Conservation (phyloP, 37 sponge, comb jelly and placozoan species). For the Mnemiopsis leidyi region DNA sequence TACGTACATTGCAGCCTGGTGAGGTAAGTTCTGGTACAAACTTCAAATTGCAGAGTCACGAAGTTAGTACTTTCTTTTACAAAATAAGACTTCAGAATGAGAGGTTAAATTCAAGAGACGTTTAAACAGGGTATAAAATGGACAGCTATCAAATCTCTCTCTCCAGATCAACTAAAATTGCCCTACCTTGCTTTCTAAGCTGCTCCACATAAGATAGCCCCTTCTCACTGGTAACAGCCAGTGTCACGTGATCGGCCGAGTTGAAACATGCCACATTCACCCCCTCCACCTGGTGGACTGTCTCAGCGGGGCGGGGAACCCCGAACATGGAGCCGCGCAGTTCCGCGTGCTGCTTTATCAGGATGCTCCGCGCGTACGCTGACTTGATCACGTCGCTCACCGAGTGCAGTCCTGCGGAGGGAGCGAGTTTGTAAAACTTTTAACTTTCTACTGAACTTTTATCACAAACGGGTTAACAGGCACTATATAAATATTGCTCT, state of each 20-base stretch:
- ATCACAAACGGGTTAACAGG: no score
- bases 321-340: conserved; percentile 2
- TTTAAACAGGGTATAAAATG: no score
- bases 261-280: conserved; percentile 26
- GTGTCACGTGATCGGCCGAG: not conserved
- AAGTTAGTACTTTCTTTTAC: not conserved
- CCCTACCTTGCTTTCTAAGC: not conserved
- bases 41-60: not conserved
- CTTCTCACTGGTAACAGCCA: not conserved
- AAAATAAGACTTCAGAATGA: no score
- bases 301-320: not conserved
- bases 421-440: not conserved
- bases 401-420: not conserved
- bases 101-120: no score
- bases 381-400: not conserved
- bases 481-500: no score
- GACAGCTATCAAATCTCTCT: no score
- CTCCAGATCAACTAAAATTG: no score
- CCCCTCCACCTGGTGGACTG: not conserved
- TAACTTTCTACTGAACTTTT: no score
- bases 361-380: conserved; percentile 2
- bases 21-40: not conserved
- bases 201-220: not conserved
- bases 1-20: not conserved
- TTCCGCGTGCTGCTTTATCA: not conserved